Base-by-base conservation (phyloP, 1,140 invertebrate genomes). In the Camponotus pennsylvanicus region DNA sequence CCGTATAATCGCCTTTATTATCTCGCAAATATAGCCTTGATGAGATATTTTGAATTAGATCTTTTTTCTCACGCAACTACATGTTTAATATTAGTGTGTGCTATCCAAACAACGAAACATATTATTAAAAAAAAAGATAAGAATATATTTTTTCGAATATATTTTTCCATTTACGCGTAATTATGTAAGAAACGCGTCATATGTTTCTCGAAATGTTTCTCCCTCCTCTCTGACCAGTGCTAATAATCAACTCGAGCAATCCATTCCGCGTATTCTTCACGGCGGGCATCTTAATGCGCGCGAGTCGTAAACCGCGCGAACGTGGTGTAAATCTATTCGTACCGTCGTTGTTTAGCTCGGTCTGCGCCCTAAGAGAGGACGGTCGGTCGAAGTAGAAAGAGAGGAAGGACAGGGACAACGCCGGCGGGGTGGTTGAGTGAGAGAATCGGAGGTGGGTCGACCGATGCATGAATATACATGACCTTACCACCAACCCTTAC, bases 391-490 rank as follows among this genome's bases (percentile, higher is more conserved):
- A 73, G 88, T 71, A 67, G 87, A 86, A 85, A 79, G 73, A 86
- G 83, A 57, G 79, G 84, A 75, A 73, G 89, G 86, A 86, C 86
- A 87, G 66, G 84, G 86, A 83, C 69, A 83, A 63, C 69, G 79
- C 34, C 87, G 90, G 86, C 91, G 88, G 64, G 85, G 84, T 42
- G 86, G 88, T 86, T 40, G 87, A 75, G 91, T 79, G 88, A 87
- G 89, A 89, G 88, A 88, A 90, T 88, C 85, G 86, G 90, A 86
- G 91, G 88, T 89, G 90, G 91, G 88, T 91, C 91, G 92, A 89
- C 92, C 93, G 91, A 93, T 93, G 93, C 94, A 95, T 95, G 95
- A 95, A 95, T 95, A 95, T 95, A 95, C 94, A 95, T 95, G 94
- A 95, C 95, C 94, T 93, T 93, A 94, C 92, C 93, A 88, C 93